Base-by-base conservation (phyloP, 1,140 invertebrate genomes). In the Achroia grisella region DNA sequence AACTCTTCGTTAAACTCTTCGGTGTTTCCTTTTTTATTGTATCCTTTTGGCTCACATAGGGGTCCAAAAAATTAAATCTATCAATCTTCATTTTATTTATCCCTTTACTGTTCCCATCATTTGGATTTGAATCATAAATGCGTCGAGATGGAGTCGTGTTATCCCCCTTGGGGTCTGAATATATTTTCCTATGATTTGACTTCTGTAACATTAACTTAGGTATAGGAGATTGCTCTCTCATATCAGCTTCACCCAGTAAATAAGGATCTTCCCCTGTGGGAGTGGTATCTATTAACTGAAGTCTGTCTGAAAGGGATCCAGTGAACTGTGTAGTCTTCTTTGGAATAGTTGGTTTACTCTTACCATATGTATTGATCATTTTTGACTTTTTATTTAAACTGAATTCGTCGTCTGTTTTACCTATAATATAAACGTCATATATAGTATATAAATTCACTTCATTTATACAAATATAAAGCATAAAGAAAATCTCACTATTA, bases 191-290 rank as follows among this genome's bases (percentile, higher is more conserved):
- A n/a, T 75, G 69, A 23, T 72, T 81, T 0, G 69, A 67, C 51
- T 84, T 84, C 42, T 76, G 75, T 10, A 84, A 44, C 72, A 81
- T 80, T 9, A 81, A 50, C 44, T 81, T 84, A 3, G 75, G 80
- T 4, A 81, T 84, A 0, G 80, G 77, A 0, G 79, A 83, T 14
- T 83, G 76, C 48, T 83, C 79, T 17, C 77, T 55, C 62, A 83
- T 68, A 9, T 83, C 79, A 0, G 77, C 77, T 17, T 83, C 80
- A 0, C 77, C 76, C 2, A 84, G 44, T 42, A 82, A 78, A 34
- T 84, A 84, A 0, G 80, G 80, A 27, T 84, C 80, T 49, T 80
- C 76, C 1, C 80, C 80, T 0, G 76, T 80, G 4, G 80, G 80
- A 0, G 78, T 80, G 2, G 77, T 78, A 29, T 84, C 80, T 1